A percentile compares a stretch with the other conserved stretches of the same genome.
Evolutionary conservation across 2,113 vertebrate genomes (phyloP).

Genomic region (Myanophis thanlyinensis): DNA sequence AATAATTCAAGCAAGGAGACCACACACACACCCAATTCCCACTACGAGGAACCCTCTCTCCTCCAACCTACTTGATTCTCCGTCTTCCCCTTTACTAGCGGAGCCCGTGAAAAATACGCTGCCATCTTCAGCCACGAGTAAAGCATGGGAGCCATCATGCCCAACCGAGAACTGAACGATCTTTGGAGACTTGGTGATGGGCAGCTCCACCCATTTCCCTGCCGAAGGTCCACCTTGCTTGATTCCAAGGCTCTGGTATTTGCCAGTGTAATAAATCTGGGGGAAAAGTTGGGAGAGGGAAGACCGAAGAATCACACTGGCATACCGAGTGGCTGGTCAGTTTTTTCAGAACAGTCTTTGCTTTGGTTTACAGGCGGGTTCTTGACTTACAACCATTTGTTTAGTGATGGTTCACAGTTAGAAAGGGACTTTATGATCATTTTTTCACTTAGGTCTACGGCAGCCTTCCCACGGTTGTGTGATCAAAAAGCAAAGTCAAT

Average conservation of each 20-base stretch:
- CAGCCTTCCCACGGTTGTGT: background rate
- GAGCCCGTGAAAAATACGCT: constrained; percentile 98
- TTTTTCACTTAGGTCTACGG: too few relatives aligned
- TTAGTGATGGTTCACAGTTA: background rate
- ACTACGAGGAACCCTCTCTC: background rate
- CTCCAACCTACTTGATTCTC: constrained; percentile 89
- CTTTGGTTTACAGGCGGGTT: background rate
- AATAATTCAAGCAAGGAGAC: background rate
- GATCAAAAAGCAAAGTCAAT: background rate
- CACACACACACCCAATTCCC: background rate
- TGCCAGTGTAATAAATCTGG: constrained; percentile 97
- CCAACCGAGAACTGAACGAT: constrained; percentile 96
- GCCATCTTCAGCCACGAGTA: constrained; percentile 95
- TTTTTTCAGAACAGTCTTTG: background rate
- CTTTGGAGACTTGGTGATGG: constrained; percentile 97
- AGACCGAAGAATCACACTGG: background rate
- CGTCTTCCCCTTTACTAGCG: constrained; percentile 98
- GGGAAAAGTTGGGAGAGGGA: background rate
- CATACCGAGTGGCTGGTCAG: background rate
- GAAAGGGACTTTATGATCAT: background rate
- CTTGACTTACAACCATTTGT: background rate
- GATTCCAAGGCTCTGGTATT: constrained; percentile 98
- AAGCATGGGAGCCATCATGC: constrained; percentile 96
- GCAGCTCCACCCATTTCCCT: constrained; percentile 97
- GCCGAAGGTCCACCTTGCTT: constrained; percentile 97